Percentiles rank a stretch among this genome's conserved stretches.
These are phyloP conservation scores for Trichacis sp. DNA, from an alignment of 2,888 invertebrate species.

Conservation along the genomic window DNA sequence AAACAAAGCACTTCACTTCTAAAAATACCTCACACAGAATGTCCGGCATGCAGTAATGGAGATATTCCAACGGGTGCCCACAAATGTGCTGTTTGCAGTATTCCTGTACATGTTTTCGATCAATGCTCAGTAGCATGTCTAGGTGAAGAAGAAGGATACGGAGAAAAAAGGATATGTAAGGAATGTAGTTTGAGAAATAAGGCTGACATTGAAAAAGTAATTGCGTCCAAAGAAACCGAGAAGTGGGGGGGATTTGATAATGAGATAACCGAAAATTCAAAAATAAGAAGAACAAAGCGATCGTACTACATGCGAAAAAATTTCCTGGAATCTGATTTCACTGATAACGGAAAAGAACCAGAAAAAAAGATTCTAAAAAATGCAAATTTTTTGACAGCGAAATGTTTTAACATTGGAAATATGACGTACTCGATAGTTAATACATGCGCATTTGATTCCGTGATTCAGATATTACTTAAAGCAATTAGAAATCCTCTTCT, in stretches of 20 bases:
- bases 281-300: background rate
- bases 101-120: conserved; percentile 16
- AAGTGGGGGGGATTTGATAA: background rate
- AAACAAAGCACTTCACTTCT: too few relatives aligned
- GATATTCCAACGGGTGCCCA: conserved; percentile 14
- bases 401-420: too few relatives aligned
- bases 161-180: conserved; percentile 19
- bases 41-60: conserved; percentile 5
- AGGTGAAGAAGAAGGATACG: conserved; percentile 23
- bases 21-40: too few relatives aligned
- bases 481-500: too few relatives aligned
- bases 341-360: too few relatives aligned
- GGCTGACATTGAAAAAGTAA: background rate
- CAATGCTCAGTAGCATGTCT: conserved; percentile 12
- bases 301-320: conserved; percentile 1
- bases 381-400: too few relatives aligned
- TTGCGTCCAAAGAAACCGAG: background rate
- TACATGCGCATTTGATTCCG: too few relatives aligned
- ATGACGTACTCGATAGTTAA: too few relatives aligned
- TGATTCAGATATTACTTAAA: too few relatives aligned
- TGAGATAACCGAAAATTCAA: background rate
- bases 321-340: too few relatives aligned
- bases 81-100: conserved; percentile 14
- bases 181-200: background rate
- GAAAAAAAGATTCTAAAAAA: too few relatives aligned